These are phyloP conservation scores for Musca domestica DNA, from an alignment of 1,140 invertebrate species.

Conservation along the genomic window DNA sequence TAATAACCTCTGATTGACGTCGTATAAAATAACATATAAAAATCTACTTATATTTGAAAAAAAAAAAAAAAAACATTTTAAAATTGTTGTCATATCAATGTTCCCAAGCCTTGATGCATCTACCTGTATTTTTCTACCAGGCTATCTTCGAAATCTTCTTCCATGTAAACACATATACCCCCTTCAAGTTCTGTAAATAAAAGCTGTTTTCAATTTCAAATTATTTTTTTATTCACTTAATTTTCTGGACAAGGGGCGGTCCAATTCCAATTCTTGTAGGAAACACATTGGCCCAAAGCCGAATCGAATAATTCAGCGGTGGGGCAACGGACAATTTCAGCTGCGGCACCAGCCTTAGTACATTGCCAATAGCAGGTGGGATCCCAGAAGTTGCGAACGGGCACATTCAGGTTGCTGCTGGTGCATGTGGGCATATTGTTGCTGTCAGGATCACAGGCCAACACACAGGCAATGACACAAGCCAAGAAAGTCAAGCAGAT, in stretches of 20 bases:
- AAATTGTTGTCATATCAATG: too few relatives aligned
- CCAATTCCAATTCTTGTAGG: neutral
- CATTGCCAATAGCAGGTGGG: neutral
- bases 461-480: neutral
- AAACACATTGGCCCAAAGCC: neutral
- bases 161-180: too few relatives aligned
- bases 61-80: too few relatives aligned
- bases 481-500: neutral
- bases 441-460: slow-evolving; percentile 5
- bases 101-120: too few relatives aligned
- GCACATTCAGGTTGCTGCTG: neutral
- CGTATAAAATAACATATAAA: too few relatives aligned
- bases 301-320: neutral
- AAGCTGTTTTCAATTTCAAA: too few relatives aligned
- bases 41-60: too few relatives aligned
- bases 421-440: neutral
- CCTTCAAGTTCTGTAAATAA: too few relatives aligned
- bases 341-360: neutral
- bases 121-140: too few relatives aligned
- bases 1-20: too few relatives aligned
- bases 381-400: slow-evolving; percentile 16
- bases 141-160: too few relatives aligned
- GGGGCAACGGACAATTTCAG: neutral
- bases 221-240: too few relatives aligned
- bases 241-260: slow-evolving; percentile 5